Base-by-base conservation (phyloP, 2,888 invertebrate genomes). In the Anorthoa munda region DNA sequence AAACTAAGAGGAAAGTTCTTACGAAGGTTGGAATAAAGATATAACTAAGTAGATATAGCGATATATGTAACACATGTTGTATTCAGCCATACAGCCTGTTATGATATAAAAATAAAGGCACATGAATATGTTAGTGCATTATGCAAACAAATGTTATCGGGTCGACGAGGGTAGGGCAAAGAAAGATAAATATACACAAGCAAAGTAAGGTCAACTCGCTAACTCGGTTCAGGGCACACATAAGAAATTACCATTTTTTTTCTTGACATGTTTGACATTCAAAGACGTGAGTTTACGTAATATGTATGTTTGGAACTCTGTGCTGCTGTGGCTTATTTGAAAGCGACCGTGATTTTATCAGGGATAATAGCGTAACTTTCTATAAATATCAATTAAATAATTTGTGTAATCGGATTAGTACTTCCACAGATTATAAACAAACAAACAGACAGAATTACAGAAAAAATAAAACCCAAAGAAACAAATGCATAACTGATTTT, bases 51-150 rank as follows among this genome's bases (percentile, higher is more conserved):
- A n/a, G 1, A 39, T 68, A 26, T 26, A 31, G 9, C 58, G 17
- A 21, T 26, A 23, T 12, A 13, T 12, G 59, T 66, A 59, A 60
- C 66, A 75, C 53, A 50, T 53, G 48, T 26, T 55, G 26, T 75
- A 60, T 66, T 48, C 75, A 23, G 23, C 70, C 21, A 26, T 50
- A 80, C 45, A 50, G 39, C 13, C 66, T 53, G 59, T 79, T 81
- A 72, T 66, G 51, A 64, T 69, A 66, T 45, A 69, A 72, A 72
- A 75, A 76, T 80, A 71, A 70, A 72, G 59, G 26, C 64, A 73
- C 70, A 81, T 74, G 82, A 77, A 77, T 81, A 81, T 68, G 66
- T 77, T 68, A 77, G 73, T 82, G 81, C 81, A 81, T 81, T 81
- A 77, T 81, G 82, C 81, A 82, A 81, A 81, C 81, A 70, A 46